Evolutionary conservation across 2,888 invertebrate genomes (phyloP).

Genomic region (Meloe dianella): DNA sequence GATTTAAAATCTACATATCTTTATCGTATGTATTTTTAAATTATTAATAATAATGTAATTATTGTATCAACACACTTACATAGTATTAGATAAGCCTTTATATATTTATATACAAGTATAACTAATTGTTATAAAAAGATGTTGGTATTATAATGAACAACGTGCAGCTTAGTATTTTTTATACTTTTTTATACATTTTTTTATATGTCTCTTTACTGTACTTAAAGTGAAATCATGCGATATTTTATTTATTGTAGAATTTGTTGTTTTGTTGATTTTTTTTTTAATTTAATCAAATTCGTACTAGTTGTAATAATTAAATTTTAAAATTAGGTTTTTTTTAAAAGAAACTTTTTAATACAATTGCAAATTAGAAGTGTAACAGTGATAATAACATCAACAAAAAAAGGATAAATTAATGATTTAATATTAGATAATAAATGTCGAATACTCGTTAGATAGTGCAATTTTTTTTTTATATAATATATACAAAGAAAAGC

Average conservation of each 20-base stretch:
- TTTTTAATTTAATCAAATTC: slow-evolving; percentile 3
- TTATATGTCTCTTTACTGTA: no score
- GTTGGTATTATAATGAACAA: slow-evolving; percentile 11
- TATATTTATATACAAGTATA: not conserved
- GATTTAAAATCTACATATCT: slow-evolving; percentile 46
- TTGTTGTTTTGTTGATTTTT: slow-evolving; percentile 24
- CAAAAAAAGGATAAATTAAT: no score
- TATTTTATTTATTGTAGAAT: slow-evolving; percentile 11
- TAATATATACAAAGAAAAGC: slow-evolving; percentile 8
- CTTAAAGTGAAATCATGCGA: not conserved
- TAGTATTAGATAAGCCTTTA: not conserved
- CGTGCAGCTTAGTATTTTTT: slow-evolving; percentile 20
- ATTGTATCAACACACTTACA: slow-evolving; percentile 9
- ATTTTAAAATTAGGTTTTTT: not conserved
- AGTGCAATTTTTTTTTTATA: slow-evolving; percentile 36
- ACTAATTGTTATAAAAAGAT: not conserved
- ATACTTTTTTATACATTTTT: slow-evolving; percentile 8
- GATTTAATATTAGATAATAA: slow-evolving; percentile 4
- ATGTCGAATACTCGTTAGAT: slow-evolving; percentile 21
- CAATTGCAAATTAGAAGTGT: no score
- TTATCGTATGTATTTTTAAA: no score
- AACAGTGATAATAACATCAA: not conserved
- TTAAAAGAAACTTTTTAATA: not conserved
- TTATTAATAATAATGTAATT: not conserved
- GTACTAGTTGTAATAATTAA: not conserved